These are phyloP conservation scores for Sinocyclocheilus rhinocerous DNA, from an alignment of 2,113 vertebrate species.

Conservation along the genomic window DNA sequence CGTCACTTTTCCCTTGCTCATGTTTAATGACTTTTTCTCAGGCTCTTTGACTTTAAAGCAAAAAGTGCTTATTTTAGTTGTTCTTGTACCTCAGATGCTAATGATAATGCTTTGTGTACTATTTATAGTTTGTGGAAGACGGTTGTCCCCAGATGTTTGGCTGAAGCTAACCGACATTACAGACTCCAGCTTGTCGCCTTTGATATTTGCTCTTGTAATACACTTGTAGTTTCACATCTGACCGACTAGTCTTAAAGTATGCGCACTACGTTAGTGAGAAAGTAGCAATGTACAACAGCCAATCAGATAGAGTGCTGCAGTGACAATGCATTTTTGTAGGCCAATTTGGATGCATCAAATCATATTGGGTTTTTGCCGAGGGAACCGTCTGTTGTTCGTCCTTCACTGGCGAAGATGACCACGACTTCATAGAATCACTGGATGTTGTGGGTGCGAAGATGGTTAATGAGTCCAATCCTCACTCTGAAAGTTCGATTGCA, in stretches of 20 bases:
- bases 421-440: too few species aligned
- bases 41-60: not conserved
- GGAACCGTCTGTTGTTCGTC: too few species aligned
- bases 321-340: not conserved
- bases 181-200: not conserved
- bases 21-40: not conserved
- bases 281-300: not conserved
- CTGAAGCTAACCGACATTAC: not conserved
- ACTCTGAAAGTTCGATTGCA: too few species aligned
- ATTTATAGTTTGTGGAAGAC: not conserved
- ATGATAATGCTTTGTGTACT: not conserved
- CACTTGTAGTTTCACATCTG: not conserved
- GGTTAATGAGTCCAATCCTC: too few species aligned
- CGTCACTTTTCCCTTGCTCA: slow-evolving; percentile 6
- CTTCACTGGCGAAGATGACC: too few species aligned
- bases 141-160: not conserved
- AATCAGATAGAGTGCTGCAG: not conserved
- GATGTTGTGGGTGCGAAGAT: too few species aligned
- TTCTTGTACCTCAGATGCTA: not conserved
- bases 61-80: not conserved
- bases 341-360: too few species aligned
- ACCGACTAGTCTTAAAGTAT: not conserved
- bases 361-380: too few species aligned
- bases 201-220: not conserved
- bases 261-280: not conserved